phyloP scores from a whole-genome alignment of 2,888 invertebrate species.

The Epirrhoe tristata region DNA sequence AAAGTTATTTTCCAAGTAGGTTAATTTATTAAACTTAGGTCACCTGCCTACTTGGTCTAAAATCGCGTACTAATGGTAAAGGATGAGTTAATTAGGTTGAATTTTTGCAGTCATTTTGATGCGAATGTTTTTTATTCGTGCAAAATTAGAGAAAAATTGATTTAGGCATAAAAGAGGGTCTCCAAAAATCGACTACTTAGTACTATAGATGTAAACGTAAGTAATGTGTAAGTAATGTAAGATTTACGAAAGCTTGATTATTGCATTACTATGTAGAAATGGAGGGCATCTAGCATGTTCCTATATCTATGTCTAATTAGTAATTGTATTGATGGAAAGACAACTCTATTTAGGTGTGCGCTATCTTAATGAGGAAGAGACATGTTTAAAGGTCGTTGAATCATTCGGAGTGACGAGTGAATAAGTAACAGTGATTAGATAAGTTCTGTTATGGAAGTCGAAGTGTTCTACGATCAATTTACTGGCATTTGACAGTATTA shows the following conservation, averaged over 20 bases:
- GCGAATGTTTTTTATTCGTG: not conserved
- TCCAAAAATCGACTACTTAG: too few species aligned
- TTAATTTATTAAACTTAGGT: slow-evolving; percentile 45
- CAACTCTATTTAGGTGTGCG: slow-evolving; percentile 16
- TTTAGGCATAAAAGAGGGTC: too few species aligned
- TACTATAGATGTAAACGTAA: too few species aligned
- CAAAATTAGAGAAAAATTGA: too few species aligned
- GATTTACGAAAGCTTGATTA: too few species aligned
- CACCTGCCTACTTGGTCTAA: slow-evolving; percentile 40
- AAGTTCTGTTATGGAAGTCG: slow-evolving; percentile 38
- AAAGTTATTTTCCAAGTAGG: slow-evolving; percentile 42
- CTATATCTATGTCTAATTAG: not conserved
- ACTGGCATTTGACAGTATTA: slow-evolving; percentile 8
- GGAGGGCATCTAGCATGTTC: too few species aligned
- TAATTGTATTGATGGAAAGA: slow-evolving; percentile 6
- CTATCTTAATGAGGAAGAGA: slow-evolving; percentile 30
- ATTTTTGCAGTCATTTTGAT: slow-evolving; percentile 20
- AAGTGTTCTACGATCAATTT: slow-evolving; percentile 10
- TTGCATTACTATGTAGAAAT: too few species aligned
- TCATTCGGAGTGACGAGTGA: slow-evolving; percentile 30
- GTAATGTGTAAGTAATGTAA: too few species aligned
- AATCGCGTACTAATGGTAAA: slow-evolving; percentile 18
- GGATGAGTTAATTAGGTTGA: slow-evolving; percentile 24
- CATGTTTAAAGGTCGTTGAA: slow-evolving; percentile 30
- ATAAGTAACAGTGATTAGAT: slow-evolving; percentile 39